A percentile compares a stretch with the other conserved stretches of the same genome.
phyloP scores from a whole-genome alignment of 2,888 invertebrate genomes.

The Pterobdella sp. region DNA sequence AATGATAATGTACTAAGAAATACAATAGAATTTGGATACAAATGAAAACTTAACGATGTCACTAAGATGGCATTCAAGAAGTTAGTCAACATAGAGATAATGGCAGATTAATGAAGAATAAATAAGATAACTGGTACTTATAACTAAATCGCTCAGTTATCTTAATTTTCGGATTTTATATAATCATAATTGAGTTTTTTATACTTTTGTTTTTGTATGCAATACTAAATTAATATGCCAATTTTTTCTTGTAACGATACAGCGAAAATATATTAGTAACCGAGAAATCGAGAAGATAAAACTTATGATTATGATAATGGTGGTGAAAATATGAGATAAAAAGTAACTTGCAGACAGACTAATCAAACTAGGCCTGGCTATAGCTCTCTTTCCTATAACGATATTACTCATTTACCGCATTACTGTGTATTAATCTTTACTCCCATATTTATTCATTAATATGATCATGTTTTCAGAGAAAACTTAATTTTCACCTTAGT shows the following conservation, averaged over 20 bases:
- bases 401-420: not conserved
- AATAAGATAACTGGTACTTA: not conserved
- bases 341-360: not conserved
- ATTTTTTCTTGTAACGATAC: too few relatives aligned
- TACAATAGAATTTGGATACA: not conserved
- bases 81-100: not conserved
- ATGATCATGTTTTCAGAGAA: not conserved
- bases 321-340: not conserved
- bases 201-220: not conserved
- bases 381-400: not conserved
- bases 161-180: too few relatives aligned
- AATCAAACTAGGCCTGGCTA: not conserved
- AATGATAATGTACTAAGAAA: too few relatives aligned
- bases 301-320: not conserved
- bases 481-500: not conserved
- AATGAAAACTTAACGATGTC: not conserved
- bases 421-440: not conserved
- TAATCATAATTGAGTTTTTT: not conserved
- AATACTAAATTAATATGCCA: too few relatives aligned
- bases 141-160: too few relatives aligned
- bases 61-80: not conserved
- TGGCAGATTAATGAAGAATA: not conserved
- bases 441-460: not conserved
- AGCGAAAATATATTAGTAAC: too few relatives aligned
- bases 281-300: not conserved